phyloP scores from a whole-genome alignment of 2,797 vertebrate genomes.

The Sciurus carolinensis region DNA sequence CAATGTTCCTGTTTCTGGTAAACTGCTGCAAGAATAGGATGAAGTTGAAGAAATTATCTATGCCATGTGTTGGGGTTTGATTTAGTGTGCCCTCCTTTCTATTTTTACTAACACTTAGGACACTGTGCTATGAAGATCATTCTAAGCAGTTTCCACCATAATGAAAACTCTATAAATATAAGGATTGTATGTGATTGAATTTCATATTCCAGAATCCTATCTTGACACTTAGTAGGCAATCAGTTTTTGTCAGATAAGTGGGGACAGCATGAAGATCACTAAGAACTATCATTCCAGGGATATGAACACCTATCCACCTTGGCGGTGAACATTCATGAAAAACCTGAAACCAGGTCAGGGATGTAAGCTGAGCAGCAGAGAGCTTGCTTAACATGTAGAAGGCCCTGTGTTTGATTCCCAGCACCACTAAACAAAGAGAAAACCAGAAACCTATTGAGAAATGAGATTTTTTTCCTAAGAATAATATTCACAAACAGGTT shows the following conservation, averaged over 20 bases:
- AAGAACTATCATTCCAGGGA: neutral
- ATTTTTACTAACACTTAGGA: neutral
- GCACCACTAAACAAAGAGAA: neutral
- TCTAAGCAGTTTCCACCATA: neutral
- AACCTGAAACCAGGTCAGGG: neutral
- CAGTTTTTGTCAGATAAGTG: neutral
- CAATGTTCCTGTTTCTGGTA: neutral
- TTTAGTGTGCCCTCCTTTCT: neutral
- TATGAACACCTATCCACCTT: neutral
- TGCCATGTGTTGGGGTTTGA: neutral
- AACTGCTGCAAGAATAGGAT: neutral
- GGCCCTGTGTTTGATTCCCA: neutral
- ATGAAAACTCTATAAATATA: neutral
- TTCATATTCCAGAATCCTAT: neutral
- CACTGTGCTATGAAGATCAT: neutral
- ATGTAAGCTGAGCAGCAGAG: neutral
- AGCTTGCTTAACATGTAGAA: neutral
- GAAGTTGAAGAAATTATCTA: neutral
- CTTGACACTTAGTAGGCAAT: neutral
- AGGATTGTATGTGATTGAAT: neutral
- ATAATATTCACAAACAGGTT: neutral
- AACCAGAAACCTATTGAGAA: neutral
- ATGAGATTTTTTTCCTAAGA: neutral
- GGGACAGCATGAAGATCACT: rapidly evolving
- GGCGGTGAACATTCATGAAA: neutral